Base-by-base conservation (phyloP, 2,888 invertebrate genomes). In the Callimorpha dominula region DNA sequence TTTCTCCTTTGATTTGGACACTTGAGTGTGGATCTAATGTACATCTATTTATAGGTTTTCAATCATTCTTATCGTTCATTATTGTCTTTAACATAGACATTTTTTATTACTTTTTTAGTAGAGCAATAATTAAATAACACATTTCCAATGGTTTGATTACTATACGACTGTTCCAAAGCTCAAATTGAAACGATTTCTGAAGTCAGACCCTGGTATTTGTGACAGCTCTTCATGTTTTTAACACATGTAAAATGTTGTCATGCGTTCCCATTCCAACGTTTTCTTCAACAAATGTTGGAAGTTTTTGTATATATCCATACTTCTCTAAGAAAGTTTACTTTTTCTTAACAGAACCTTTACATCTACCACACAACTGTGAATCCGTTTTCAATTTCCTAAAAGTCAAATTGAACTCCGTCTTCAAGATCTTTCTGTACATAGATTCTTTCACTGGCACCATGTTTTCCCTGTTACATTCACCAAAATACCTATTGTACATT, bases 381-480 rank as follows among this genome's bases (percentile, higher is more conserved):
- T 92, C 90, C 40, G 85, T 81, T 75, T 94, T 94, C 46, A 87
- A 80, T 81, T 91, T 94, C 57, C 88, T 90, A 80, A 95, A 94
- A 82, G 92, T 87, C 71, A 95, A 86, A 85, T 95, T 95, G 73
- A 93, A 95, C 73, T 95, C 95, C 50, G 89, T 86, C 57, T 91
- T 93, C 78, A 94, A 91, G 75, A 95, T 95, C 83, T 94, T 95
- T 73, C 95, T 93, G 71, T 94, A 95, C 95, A 95, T 95, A 0
- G 94, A 94, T 75, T 95, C 94, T 81, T 94, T 95, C 0, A 94
- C 94, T 14, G 90, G 83, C 14, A 80, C 80, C 1, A 85, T 66
- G 77, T 88, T 88, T 1, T 93, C 91, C 57, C 89, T 91, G 66
- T 79, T 85, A 73, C 93, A 95, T 1, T 91, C 90, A 74, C 78